Conservation (phyloP, 1,140 invertebrate species). For the Heliothis subflexa region DNA sequence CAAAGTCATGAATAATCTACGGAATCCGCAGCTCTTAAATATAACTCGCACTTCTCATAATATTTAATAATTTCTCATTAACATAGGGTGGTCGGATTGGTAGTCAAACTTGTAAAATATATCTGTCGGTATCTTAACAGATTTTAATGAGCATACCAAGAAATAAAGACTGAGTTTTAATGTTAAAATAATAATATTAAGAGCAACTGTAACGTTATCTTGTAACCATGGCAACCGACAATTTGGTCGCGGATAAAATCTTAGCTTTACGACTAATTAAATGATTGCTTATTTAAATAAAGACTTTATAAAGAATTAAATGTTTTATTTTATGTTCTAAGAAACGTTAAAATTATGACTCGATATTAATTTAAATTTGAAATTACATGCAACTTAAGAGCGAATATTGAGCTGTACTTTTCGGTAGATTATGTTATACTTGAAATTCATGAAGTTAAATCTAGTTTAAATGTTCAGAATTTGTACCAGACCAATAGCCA, state of each 20-base stretch:
- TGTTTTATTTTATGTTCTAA: not conserved
- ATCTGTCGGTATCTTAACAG: not conserved
- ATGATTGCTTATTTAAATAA: not conserved
- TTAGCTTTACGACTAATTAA: not conserved
- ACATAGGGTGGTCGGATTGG: slow-evolving; percentile 1
- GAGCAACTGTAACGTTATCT: slow-evolving; percentile 26
- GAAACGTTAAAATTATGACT: too few species aligned
- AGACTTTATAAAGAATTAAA: not conserved
- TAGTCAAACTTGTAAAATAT: not conserved
- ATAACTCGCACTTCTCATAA: too few species aligned
- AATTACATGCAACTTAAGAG: too few species aligned
- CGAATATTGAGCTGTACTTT: too few species aligned
- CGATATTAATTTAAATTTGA: too few species aligned
- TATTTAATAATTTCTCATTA: too few species aligned
- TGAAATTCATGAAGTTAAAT: too few species aligned
- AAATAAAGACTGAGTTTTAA: slow-evolving; percentile 23
- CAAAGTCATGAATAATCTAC: too few species aligned
- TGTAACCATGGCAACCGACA: slow-evolving; percentile 20
- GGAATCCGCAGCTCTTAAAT: too few species aligned
- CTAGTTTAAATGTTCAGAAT: too few species aligned
- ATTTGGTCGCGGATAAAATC: slow-evolving; percentile 12
- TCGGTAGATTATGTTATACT: too few species aligned
- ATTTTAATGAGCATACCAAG: not conserved
- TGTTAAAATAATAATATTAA: slow-evolving; percentile 27
- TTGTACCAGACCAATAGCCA: too few species aligned